Evolutionary conservation across 92 coral and sea anemone genomes (phyloP).

Genomic region (Epizoanthus rinbou): DNA sequence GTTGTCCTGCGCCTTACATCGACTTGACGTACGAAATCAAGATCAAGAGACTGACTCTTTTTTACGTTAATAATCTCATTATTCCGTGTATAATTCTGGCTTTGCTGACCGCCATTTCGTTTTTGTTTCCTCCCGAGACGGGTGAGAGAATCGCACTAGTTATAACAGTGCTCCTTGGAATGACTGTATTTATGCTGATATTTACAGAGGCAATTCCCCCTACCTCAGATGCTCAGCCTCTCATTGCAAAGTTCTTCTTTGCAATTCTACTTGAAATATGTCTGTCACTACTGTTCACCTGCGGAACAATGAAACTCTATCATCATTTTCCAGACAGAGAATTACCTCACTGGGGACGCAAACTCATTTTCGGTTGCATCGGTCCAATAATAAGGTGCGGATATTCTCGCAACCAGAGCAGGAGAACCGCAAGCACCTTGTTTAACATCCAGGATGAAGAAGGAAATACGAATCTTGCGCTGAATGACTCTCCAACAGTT

Average conservation of each 20-base stretch:
- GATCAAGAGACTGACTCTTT: conserved; percentile 66
- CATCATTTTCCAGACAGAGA: conserved; percentile 79
- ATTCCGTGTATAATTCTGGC: conserved; percentile 86
- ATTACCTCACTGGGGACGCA: conserved; percentile 70
- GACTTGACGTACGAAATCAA: conserved; percentile 70
- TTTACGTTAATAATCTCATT: conserved; percentile 78
- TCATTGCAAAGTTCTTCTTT: conserved; percentile 87
- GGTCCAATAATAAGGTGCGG: conserved; percentile 49
- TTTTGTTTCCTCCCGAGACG: conserved; percentile 90
- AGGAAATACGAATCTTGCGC: too few species aligned
- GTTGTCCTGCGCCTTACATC: conserved; percentile 68
- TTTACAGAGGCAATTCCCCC: conserved; percentile 89
- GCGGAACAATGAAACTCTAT: conserved; percentile 70
- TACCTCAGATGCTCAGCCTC: conserved; percentile 82
- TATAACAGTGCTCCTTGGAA: conserved; percentile 82
- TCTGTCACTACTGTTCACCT: conserved; percentile 72
- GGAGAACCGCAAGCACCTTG: too few species aligned
- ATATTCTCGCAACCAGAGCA: not conserved
- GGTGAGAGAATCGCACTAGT: conserved; percentile 92
- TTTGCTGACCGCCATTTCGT: conserved; percentile 71
- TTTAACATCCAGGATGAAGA: too few species aligned
- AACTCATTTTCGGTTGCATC: conserved; percentile 61
- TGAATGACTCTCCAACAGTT: too few species aligned
- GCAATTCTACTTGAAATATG: conserved; percentile 81
- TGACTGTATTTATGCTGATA: conserved; percentile 90